Percentiles rank a stretch among this genome's conserved stretches.
phyloP scores from a whole-genome alignment of 2,888 invertebrate genomes.

The Galerucella nymphaeae region DNA sequence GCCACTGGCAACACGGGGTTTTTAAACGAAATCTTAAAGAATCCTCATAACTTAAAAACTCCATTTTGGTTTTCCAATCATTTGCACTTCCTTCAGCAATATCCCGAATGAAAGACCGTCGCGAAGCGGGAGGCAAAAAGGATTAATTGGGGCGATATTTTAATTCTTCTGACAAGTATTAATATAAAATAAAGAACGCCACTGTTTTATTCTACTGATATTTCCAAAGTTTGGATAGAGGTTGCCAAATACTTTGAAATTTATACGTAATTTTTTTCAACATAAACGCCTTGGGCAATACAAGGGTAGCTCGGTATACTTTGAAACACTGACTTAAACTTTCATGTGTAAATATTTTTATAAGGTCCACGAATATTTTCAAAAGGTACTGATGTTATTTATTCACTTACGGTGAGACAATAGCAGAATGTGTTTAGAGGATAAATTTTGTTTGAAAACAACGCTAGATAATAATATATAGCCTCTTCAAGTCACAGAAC shows the following conservation, averaged over 20 bases:
- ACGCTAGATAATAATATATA: no score
- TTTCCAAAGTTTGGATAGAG: not conserved
- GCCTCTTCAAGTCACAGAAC: no score
- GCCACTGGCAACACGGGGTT: not conserved
- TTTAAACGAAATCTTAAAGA: slow-evolving; percentile 40
- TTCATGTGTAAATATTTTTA: not conserved
- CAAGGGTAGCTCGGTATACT: not conserved
- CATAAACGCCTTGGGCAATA: not conserved
- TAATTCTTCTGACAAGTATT: no score
- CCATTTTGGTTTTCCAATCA: slow-evolving; percentile 55
- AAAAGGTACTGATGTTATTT: no score
- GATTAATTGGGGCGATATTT: not conserved
- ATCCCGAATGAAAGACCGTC: slow-evolving; percentile 10
- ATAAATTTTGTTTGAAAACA: no score
- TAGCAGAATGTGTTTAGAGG: no score
- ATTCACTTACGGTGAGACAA: no score
- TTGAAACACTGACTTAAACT: not conserved
- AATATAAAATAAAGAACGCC: not conserved
- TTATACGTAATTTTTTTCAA: not conserved
- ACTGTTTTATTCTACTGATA: not conserved
- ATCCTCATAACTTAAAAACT: slow-evolving; percentile 52
- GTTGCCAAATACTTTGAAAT: not conserved
- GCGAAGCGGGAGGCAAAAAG: not conserved
- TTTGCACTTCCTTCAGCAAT: slow-evolving; percentile 54
- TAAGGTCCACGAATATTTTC: no score